Evolutionary conservation across 2,113 vertebrate species (phyloP).

Genomic region (Nettapus auritus): DNA sequence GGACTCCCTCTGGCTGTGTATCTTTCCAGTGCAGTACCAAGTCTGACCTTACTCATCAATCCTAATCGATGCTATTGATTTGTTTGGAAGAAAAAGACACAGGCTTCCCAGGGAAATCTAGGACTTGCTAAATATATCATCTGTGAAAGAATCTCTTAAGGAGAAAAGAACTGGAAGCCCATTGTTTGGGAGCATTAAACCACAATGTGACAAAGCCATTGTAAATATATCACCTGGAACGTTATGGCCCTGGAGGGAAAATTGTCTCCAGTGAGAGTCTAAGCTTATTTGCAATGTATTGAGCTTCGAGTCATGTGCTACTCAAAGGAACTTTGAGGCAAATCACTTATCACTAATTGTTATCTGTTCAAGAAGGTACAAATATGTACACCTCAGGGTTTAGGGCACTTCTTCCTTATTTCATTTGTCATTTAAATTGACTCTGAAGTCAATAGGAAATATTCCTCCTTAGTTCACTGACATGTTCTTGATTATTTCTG

Average conservation of each 20-base stretch:
- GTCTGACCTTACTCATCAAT: not conserved
- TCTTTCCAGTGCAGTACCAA: fast-evolving
- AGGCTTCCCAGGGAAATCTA: not conserved
- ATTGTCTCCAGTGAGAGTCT: not conserved
- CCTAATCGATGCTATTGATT: not conserved
- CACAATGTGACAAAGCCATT: constrained; percentile 28
- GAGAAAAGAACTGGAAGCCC: not conserved
- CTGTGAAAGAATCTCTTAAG: not conserved
- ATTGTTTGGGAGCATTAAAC: constrained; percentile 14
- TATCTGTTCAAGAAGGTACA: not conserved
- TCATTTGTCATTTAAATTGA: constrained; percentile 58
- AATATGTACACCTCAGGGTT: not conserved
- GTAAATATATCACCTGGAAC: constrained; percentile 49
- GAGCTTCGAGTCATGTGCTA: not conserved
- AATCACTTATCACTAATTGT: constrained; percentile 46
- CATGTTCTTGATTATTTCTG: constrained; percentile 33
- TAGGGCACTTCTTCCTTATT: not conserved
- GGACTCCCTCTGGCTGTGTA: fast-evolving
- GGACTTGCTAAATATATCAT: not conserved
- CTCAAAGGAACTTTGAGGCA: constrained; percentile 29
- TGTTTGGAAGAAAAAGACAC: not conserved
- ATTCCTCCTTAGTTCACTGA: not conserved
- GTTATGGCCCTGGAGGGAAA: not conserved
- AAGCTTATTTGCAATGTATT: not conserved
- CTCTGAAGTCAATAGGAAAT: constrained; percentile 29